These are phyloP conservation scores for Thysanoteuthis rhombus DNA, from an alignment of 2,888 invertebrate genomes.

Conservation along the genomic window DNA sequence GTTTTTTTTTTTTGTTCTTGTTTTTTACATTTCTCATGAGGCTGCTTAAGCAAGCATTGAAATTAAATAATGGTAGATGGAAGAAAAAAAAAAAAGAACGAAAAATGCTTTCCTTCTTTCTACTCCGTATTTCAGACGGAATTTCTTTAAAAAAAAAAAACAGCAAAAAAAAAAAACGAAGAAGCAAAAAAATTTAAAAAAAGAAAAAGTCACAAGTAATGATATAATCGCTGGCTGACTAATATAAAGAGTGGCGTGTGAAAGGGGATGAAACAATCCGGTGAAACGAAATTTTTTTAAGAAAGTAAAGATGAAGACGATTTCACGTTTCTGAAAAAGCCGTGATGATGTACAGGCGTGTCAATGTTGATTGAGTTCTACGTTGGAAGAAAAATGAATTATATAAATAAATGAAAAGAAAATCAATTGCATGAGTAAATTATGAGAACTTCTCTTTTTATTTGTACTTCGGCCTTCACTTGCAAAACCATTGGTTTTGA, in stretches of 20 bases:
- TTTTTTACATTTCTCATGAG: no score
- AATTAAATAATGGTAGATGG: not conserved
- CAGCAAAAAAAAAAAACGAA: no score
- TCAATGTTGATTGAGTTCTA: not conserved
- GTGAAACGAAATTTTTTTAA: not conserved
- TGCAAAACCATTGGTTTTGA: not conserved
- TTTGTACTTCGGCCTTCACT: not conserved
- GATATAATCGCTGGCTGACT: constrained; percentile 12
- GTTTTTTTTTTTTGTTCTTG: no score
- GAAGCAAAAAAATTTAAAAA: no score
- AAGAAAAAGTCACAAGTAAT: not conserved
- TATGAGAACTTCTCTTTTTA: not conserved
- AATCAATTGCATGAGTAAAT: not conserved
- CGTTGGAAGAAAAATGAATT: not conserved
- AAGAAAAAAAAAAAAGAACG: no score
- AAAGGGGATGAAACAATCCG: not conserved
- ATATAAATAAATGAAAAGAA: not conserved
- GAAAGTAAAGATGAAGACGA: not conserved
- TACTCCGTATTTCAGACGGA: not conserved
- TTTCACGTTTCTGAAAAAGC: not conserved
- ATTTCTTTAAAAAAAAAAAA: not conserved
- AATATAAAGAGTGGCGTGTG: not conserved
- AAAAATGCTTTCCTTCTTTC: not conserved
- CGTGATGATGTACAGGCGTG: not conserved
- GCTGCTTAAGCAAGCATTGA: not conserved